These are phyloP conservation scores for Drosophila birchii DNA, from an alignment of 2,888 invertebrate species.

Conservation along the genomic window DNA sequence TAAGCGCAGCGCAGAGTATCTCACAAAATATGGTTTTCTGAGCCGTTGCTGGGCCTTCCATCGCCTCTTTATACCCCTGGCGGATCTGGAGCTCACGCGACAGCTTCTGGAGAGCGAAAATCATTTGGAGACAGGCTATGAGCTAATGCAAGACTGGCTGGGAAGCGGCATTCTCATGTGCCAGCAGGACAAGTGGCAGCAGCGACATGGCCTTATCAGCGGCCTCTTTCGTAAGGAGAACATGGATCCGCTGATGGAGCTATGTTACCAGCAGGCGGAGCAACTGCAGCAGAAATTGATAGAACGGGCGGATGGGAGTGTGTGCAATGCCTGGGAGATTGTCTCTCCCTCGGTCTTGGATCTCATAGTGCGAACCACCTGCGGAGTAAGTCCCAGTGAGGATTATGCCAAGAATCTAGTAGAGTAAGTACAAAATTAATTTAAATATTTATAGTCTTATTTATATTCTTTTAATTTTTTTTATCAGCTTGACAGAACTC, in stretches of 20 bases:
- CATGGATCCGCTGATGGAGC: conserved; percentile 24
- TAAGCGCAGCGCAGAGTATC: conserved; percentile 50
- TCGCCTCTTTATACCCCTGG: conserved; percentile 62
- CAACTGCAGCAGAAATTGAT: conserved; percentile 27
- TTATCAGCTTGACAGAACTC: conserved; percentile 46
- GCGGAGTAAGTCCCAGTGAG: conserved; percentile 51
- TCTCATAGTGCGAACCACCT: conserved; percentile 49
- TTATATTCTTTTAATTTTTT: no score
- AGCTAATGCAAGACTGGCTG: conserved; percentile 62
- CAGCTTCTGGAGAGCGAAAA: conserved; percentile 55
- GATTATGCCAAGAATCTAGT: conserved; percentile 44
- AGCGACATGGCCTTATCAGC: conserved; percentile 48
- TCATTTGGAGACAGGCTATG: conserved; percentile 56
- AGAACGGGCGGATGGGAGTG: conserved; percentile 12
- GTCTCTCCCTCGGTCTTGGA: conserved; percentile 46
- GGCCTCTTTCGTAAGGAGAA: conserved; percentile 41
- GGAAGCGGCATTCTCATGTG: conserved; percentile 48
- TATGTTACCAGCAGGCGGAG: conserved; percentile 42
- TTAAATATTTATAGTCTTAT: background rate
- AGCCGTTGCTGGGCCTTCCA: conserved; percentile 68
- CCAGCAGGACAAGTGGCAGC: conserved; percentile 46
- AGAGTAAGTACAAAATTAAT: conserved; percentile 37
- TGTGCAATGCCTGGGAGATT: conserved; percentile 53
- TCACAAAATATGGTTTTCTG: conserved; percentile 57
- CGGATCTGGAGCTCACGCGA: conserved; percentile 58